A percentile compares a stretch with the other conserved stretches of the same genome.
These are phyloP conservation scores for Pissodes strobi DNA, from an alignment of 1,140 invertebrate genomes.

Conservation along the genomic window DNA sequence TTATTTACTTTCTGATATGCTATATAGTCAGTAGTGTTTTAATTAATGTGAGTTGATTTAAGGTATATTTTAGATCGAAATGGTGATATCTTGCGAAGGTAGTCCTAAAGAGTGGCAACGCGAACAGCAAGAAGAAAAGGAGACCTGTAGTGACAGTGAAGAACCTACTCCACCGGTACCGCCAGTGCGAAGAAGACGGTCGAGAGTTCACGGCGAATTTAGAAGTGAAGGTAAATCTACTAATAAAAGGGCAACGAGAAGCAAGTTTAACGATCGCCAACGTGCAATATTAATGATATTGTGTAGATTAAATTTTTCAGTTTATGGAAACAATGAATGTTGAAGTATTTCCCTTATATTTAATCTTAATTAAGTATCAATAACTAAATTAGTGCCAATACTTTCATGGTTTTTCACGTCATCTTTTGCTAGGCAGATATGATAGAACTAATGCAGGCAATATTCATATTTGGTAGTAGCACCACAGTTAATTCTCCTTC, in stretches of 20 bases:
- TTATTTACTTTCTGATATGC: neutral
- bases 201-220: slow-evolving; percentile 67
- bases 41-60: neutral
- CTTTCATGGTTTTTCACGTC: too few relatives aligned
- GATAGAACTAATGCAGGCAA: too few relatives aligned
- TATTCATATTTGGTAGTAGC: too few relatives aligned
- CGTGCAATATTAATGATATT: too few relatives aligned
- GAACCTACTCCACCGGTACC: slow-evolving; percentile 55
- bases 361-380: too few relatives aligned
- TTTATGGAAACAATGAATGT: too few relatives aligned
- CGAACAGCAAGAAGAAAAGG: slow-evolving; percentile 71
- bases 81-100: slow-evolving; percentile 56
- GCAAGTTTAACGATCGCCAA: too few relatives aligned
- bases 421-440: too few relatives aligned
- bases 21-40: neutral
- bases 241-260: too few relatives aligned
- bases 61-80: slow-evolving; percentile 20
- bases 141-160: slow-evolving; percentile 67
- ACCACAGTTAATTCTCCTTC: too few relatives aligned
- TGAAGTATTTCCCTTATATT: too few relatives aligned
- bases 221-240: slow-evolving; percentile 64
- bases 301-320: neutral
- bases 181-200: slow-evolving; percentile 59
- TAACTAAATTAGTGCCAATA: too few relatives aligned
- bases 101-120: slow-evolving; percentile 72